These are phyloP conservation scores for Patella vulgata DNA, from an alignment of 1,140 invertebrate species.

Conservation along the genomic window DNA sequence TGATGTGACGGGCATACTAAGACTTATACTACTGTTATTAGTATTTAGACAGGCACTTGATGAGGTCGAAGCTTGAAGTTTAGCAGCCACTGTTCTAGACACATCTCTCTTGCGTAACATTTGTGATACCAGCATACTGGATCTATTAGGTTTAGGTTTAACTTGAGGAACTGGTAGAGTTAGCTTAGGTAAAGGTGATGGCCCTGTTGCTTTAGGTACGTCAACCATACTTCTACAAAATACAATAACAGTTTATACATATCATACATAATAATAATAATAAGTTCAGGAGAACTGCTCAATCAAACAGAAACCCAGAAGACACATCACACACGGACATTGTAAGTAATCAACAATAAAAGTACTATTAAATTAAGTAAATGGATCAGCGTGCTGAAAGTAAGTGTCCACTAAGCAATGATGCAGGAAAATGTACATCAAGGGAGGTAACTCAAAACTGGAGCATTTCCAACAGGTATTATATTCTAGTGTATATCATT, in stretches of 20 bases:
- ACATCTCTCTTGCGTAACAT: constrained; percentile 59
- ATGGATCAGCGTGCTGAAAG: no score
- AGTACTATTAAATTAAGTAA: no score
- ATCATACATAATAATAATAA: neutral
- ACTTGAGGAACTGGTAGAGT: constrained; percentile 29
- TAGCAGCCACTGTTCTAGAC: constrained; percentile 41
- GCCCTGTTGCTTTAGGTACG: constrained; percentile 55
- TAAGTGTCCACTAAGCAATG: no score
- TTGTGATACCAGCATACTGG: constrained; percentile 56
- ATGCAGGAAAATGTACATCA: no score
- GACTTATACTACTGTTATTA: no score
- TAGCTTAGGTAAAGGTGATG: constrained; percentile 24
- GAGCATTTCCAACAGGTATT: no score
- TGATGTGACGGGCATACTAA: no score
- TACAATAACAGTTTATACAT: constrained; percentile 1
- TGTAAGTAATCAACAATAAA: no score
- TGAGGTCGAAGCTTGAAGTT: neutral
- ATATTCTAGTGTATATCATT: no score
- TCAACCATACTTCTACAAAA: constrained; percentile 39
- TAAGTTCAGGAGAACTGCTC: neutral
- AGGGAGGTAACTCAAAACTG: no score
- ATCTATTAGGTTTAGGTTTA: constrained; percentile 37
- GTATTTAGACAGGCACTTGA: no score
- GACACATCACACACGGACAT: no score
- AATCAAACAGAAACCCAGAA: neutral